These are phyloP conservation scores for Zootoca vivipara DNA, from an alignment of 2,113 vertebrate genomes.

Conservation along the genomic window DNA sequence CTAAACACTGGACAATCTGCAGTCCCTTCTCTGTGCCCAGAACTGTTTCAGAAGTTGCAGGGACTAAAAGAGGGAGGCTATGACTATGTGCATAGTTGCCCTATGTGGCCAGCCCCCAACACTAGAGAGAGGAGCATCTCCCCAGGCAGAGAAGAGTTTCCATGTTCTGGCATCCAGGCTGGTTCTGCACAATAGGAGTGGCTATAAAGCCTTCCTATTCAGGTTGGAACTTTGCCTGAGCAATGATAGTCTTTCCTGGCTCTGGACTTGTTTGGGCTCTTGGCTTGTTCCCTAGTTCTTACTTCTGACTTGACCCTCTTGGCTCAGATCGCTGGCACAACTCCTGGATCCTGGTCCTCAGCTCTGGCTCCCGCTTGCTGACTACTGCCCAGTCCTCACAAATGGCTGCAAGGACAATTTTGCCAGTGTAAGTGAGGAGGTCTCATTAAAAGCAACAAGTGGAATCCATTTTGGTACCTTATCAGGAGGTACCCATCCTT, in stretches of 20 bases:
- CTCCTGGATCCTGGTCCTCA: not conserved
- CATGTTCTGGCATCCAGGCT: too few species aligned
- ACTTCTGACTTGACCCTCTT: not conserved
- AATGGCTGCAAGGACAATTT: not conserved
- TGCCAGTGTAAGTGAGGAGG: constrained; percentile 26
- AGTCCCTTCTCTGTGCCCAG: constrained; percentile 32
- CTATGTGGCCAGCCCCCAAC: not conserved
- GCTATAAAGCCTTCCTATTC: not conserved
- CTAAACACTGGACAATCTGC: not conserved
- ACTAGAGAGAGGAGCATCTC: not conserved
- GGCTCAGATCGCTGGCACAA: not conserved
- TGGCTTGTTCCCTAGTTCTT: not conserved
- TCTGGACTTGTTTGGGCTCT: not conserved
- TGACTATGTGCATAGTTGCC: not conserved
- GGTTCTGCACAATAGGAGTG: not conserved
- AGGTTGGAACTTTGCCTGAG: not conserved
- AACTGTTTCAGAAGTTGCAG: not conserved
- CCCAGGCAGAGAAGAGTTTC: not conserved
- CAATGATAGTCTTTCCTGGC: not conserved
- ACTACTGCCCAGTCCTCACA: not conserved
- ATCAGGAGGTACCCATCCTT: not conserved
- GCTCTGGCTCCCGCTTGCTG: not conserved
- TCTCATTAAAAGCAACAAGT: not conserved
- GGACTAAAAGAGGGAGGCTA: not conserved
- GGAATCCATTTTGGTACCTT: not conserved